Conservation (phyloP, 2,113 vertebrate species). For the Peucedramus taeniatus region DNA sequence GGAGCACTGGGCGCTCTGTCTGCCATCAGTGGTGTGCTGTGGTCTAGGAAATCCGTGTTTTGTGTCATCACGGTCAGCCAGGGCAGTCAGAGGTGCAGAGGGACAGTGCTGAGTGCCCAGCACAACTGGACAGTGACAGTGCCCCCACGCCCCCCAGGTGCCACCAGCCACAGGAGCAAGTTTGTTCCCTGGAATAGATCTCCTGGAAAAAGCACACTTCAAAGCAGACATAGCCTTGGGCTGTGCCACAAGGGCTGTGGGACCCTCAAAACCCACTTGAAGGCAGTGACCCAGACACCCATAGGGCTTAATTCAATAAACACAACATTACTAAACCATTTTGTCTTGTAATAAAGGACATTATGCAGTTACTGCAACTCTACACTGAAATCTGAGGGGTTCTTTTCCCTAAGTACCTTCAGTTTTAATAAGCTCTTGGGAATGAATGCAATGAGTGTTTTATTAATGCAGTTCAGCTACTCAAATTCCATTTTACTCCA, state of each 20-base stretch:
- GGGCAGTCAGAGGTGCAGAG: fast-evolving
- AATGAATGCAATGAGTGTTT: background rate
- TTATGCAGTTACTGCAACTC: background rate
- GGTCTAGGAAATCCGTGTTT: background rate
- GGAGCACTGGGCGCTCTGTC: fast-evolving
- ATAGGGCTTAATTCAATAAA: background rate
- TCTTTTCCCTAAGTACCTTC: background rate
- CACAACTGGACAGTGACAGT: fast-evolving
- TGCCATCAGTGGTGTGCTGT: fast-evolving
- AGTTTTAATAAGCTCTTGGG: background rate
- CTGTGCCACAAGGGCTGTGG: background rate
- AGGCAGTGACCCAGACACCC: background rate
- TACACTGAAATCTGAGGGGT: background rate
- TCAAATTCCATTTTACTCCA: background rate
- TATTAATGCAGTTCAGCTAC: background rate
- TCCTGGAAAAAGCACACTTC: background rate
- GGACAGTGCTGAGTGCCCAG: background rate
- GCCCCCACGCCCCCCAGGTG: fast-evolving
- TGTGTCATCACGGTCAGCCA: background rate
- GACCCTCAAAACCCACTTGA: fast-evolving
- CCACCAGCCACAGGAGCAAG: background rate
- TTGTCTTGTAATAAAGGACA: background rate
- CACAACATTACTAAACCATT: background rate
- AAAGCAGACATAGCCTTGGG: background rate
- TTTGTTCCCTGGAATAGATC: fast-evolving